Base-by-base conservation (phyloP, 2,113 vertebrate genomes). In the Labrus mixtus region DNA sequence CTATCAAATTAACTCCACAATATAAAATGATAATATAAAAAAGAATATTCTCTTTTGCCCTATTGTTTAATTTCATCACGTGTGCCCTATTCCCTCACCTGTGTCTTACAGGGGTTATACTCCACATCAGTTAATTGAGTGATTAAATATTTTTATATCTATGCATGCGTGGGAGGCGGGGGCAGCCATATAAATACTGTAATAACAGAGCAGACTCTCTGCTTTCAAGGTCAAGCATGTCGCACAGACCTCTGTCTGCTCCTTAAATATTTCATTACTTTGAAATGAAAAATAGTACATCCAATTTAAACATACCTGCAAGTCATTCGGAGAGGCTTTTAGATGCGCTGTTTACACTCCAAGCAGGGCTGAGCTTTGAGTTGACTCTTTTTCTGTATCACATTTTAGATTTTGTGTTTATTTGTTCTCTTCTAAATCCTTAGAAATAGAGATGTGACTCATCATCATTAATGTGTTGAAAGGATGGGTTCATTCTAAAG, bases 201-300 rank as follows among this genome's bases (percentile, higher is more conserved):
- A 95, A 93, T 93, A 95, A 92, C 75, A 81, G 73, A 74, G 80
- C 80, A 83, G 64, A 39, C 76, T 87, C 89, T 89, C 84, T 85
- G 83, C 73, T 89, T 82, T 93, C 89, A 95, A 95, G 91, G 91
- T 93, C 86, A 93, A 39, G 63, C 41, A 84, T 89, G 57, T 88
- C 68, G 86, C 84, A 80, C 41, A 81, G 84, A 86, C 75, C 85
- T 62, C 82, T 79, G 72, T 74, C 51, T 85, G 81, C 77, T 79
- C 79, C 74, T 76, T 95, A 91, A 96, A 94, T 95, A 94, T 93
- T 95, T 95, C 87, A 94, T 92, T 61, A 64, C 50, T 86, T 94
- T 55, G 87, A 94, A 95, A 94, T 94, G 79, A 91, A 93, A 87
- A 83, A 92, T 89, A 87, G 78, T 72, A 87, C 82, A 85, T 86